Base-by-base conservation (phyloP, 1,140 invertebrate species). In the Bombus superbus region DNA sequence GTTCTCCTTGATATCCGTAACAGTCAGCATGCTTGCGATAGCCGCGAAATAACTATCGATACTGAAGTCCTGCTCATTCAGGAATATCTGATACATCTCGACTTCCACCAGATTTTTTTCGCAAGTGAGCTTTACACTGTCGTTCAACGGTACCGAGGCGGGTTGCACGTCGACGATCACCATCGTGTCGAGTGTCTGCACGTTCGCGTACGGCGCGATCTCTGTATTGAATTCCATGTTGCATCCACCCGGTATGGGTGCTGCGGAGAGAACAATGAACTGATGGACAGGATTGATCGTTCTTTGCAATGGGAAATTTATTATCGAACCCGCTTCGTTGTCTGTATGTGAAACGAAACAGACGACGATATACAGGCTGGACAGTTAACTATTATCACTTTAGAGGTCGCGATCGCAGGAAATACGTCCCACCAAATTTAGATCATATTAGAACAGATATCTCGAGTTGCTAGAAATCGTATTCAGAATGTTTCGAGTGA, bases 231-330 rank as follows among this genome's bases (percentile, higher is more conserved):
- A 97, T 90, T 97, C 96, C 95, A 97, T 96, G 88, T 97, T 98
- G 91, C 97, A 98, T 53, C 97, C 97, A 83, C 97, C 97, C 68
- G 97, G 97, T 89, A 98, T 95, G 9, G 97, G 97, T 92, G 96
- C 97, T 98, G 93, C 81, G 86, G 57, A 86, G 83, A 86, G 79
- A 90, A 90, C 78, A 90, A 90, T 86, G 44, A 74, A 42, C 68
- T 71, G 73, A 75, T 89, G 83, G 64, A 71, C 72, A 47, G 69
- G 42, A 53, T n/a, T 53, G 66, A 42, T 64, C 64, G 35, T 47
- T 72, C 9, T 77, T 53, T 66, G 35, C 47, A 18, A 5, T 74
- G 25, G 9, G 3, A 11, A 74, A 62, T 81, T 62, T 81, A 75
- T 64, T 68, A 73, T 73, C 38, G 69, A 62, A 47, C 18, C 35